A percentile compares a stretch with the other conserved stretches of the same genome.
Evolutionary conservation across 2,113 vertebrate species (phyloP).

Genomic region (Theristicus caerulescens): DNA sequence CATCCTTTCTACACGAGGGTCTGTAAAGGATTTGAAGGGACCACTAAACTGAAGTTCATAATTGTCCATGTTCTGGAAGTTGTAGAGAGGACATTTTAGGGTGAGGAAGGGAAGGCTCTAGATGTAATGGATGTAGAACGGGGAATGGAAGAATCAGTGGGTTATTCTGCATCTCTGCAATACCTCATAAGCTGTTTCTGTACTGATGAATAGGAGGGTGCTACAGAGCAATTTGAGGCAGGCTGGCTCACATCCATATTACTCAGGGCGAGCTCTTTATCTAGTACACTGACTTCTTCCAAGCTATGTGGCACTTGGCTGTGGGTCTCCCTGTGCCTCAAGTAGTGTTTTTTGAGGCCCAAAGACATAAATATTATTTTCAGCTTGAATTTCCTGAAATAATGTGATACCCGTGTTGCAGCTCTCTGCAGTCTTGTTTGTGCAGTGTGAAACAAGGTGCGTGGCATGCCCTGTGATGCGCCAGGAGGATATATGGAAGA

Average conservation of each 20-base stretch:
- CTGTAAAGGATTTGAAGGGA: background rate
- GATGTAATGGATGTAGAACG: background rate
- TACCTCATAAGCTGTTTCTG: background rate
- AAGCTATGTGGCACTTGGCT: background rate
- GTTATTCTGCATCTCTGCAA: background rate
- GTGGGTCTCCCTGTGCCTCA: background rate
- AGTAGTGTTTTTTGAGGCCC: background rate
- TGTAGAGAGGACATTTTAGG: background rate
- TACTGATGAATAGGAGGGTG: background rate
- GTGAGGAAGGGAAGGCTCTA: background rate
- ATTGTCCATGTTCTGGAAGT: background rate
- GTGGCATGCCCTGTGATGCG: rapidly evolving
- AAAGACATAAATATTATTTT: background rate
- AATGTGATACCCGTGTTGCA: background rate
- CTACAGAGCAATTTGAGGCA: background rate
- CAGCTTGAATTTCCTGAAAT: background rate
- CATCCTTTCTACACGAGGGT: background rate
- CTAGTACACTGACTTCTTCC: background rate
- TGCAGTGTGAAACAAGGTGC: background rate
- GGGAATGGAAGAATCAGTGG: background rate
- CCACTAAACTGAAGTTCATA: background rate
- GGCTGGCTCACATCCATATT: background rate
- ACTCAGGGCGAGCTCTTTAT: background rate
- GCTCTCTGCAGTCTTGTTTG: background rate
- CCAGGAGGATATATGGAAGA: background rate